These are phyloP conservation scores for Oncorhynchus masou DNA, from an alignment of 2,113 vertebrate genomes.

Conservation along the genomic window DNA sequence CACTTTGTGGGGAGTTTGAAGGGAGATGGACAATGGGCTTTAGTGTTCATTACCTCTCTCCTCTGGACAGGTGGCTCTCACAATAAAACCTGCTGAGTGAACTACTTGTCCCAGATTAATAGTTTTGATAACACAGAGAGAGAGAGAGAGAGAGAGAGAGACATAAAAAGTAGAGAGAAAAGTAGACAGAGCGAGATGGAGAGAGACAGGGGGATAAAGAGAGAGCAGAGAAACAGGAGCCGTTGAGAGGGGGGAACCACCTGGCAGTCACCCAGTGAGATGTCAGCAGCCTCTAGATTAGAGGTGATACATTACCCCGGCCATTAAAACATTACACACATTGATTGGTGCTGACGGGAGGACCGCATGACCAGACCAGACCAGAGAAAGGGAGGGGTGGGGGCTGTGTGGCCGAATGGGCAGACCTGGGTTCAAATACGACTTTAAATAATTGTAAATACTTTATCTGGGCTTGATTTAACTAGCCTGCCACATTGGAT, in stretches of 20 bases:
- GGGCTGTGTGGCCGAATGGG: slow-evolving; percentile 44
- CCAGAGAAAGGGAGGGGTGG: slow-evolving; percentile 34
- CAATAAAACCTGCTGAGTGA: slow-evolving; percentile 71
- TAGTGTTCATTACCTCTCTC: slow-evolving; percentile 26
- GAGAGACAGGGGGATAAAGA: background rate
- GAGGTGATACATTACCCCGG: slow-evolving; percentile 51
- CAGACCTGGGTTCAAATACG: background rate
- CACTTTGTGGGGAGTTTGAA: too few species aligned
- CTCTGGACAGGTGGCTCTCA: slow-evolving; percentile 65
- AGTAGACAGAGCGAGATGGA: slow-evolving; percentile 13
- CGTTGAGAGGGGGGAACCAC: slow-evolving; percentile 49
- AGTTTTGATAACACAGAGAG: slow-evolving; percentile 59
- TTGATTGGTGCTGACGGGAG: slow-evolving; percentile 58
- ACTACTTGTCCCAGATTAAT: slow-evolving; percentile 73
- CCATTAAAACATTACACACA: slow-evolving; percentile 58
- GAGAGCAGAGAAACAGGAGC: slow-evolving; percentile 16
- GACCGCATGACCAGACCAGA: slow-evolving; percentile 33
- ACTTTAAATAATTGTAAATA: too few species aligned
- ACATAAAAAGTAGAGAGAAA: slow-evolving; percentile 1
- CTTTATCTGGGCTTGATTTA: too few species aligned
- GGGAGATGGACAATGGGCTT: background rate
- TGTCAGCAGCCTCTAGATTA: slow-evolving; percentile 70
- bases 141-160: slow-evolving; percentile 4
- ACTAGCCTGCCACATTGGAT: too few species aligned
- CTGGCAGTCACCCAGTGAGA: slow-evolving; percentile 55